Evolutionary conservation across 2,888 invertebrate genomes (phyloP).

Genomic region (Cosmia trapezina): DNA sequence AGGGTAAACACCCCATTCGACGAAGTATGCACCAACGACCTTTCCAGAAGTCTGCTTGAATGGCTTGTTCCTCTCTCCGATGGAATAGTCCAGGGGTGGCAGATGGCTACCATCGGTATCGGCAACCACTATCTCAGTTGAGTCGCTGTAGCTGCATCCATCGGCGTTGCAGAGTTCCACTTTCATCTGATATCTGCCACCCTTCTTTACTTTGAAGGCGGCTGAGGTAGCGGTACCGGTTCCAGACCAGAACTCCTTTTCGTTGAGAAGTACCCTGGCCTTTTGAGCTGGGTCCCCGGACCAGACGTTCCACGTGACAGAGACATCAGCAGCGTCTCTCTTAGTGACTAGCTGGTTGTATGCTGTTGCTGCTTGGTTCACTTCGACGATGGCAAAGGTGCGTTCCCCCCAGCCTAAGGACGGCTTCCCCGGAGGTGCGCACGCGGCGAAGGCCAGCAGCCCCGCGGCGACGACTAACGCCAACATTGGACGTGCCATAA

Average conservation of each 20-base stretch:
- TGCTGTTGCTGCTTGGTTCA: constrained; percentile 88
- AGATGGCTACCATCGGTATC: constrained; percentile 89
- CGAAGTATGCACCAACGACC: constrained; percentile 87
- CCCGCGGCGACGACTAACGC: constrained; percentile 76
- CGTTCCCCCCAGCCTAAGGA: constrained; percentile 87
- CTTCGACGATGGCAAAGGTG: constrained; percentile 86
- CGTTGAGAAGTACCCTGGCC: constrained; percentile 80
- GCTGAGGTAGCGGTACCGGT: constrained; percentile 81
- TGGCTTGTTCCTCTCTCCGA: constrained; percentile 85
- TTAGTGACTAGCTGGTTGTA: constrained; percentile 86
- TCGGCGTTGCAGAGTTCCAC: constrained; percentile 86
- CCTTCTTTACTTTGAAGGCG: constrained; percentile 85
- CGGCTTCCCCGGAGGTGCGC: constrained; percentile 85
- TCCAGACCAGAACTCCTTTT: constrained; percentile 84
- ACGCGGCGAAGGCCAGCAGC: constrained; percentile 70
- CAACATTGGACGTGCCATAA: constrained; percentile 79
- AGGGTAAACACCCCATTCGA: constrained; percentile 88
- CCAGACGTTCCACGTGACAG: constrained; percentile 88
- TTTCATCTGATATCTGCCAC: constrained; percentile 85
- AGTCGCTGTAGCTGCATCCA: constrained; percentile 84
- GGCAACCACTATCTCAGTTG: constrained; percentile 85
- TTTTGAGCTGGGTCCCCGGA: constrained; percentile 84
- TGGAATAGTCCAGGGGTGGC: constrained; percentile 82
- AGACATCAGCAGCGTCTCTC: constrained; percentile 84
- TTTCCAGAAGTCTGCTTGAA: constrained; percentile 88